Evolutionary conservation across 2,113 vertebrate species (phyloP).

Genomic region (Scortum barcoo): DNA sequence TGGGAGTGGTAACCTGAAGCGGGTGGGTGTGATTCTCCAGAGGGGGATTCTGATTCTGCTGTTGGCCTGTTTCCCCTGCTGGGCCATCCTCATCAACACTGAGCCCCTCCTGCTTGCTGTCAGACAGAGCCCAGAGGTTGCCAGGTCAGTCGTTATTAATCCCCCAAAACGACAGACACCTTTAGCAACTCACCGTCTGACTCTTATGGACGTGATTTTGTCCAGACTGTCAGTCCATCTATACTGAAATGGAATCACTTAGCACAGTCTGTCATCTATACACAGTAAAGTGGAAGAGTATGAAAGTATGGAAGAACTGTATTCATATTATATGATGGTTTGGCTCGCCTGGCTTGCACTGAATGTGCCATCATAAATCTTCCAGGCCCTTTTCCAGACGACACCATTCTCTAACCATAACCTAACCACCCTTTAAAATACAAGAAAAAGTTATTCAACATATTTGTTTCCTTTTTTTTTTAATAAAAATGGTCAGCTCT

Average conservation of each 20-base stretch:
- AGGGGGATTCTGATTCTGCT: constrained; percentile 89
- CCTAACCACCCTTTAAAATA: no score
- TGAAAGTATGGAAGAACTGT: no score
- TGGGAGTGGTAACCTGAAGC: constrained; percentile 92
- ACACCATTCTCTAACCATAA: no score
- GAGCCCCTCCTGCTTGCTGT: constrained; percentile 88
- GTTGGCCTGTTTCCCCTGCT: constrained; percentile 95
- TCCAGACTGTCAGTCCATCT: background rate
- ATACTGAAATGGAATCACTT: background rate
- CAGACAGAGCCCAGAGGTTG: constrained; percentile 86
- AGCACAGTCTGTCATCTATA: no score
- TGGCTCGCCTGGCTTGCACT: no score
- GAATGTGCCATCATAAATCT: no score
- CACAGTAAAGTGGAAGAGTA: no score
- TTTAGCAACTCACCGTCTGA: background rate
- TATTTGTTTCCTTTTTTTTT: no score
- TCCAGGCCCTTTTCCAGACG: no score
- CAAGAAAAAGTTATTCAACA: no score
- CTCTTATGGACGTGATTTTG: background rate
- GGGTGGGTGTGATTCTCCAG: constrained; percentile 93
- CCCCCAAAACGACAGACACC: background rate
- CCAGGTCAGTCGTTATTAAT: constrained; percentile 84
- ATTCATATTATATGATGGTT: no score
- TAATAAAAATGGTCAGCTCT: no score
- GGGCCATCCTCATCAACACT: constrained; percentile 94